Evolutionary conservation across 2,888 invertebrate genomes (phyloP).

Genomic region (Xanthorhoe designata): DNA sequence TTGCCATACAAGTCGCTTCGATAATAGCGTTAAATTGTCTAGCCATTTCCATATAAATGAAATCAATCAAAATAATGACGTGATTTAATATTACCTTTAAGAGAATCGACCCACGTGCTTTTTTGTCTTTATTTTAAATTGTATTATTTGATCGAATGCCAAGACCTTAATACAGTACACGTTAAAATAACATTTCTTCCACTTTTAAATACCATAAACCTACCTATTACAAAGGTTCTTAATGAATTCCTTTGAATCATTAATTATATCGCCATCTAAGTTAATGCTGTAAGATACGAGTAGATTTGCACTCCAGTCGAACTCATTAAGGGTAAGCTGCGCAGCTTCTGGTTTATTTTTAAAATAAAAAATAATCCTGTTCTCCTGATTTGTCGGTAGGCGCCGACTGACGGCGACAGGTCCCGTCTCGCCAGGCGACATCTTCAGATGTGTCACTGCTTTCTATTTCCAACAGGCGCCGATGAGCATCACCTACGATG

Average conservation of each 20-base stretch:
- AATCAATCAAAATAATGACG: constrained; percentile 37
- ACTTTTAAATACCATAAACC: neutral
- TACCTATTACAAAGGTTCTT: neutral
- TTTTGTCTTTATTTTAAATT: constrained; percentile 31
- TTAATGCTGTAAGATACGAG: constrained; percentile 7
- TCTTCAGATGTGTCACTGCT: constrained; percentile 71
- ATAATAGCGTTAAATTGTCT: constrained; percentile 41
- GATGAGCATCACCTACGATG: constrained; percentile 58
- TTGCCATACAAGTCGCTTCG: constrained; percentile 35
- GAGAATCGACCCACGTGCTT: constrained; percentile 34
- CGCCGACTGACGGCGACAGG: constrained; percentile 48
- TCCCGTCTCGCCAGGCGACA: constrained; percentile 58
- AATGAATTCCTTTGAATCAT: constrained; percentile 6
- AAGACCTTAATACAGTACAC: neutral
- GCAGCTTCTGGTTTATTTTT: constrained; percentile 38
- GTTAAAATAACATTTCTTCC: neutral
- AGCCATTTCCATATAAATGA: constrained; percentile 36
- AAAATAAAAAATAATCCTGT: constrained; percentile 38
- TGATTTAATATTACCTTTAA: constrained; percentile 36
- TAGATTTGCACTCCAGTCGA: constrained; percentile 10
- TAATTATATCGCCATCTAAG: neutral
- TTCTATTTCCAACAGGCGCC: constrained; percentile 78
- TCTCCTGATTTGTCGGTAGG: constrained; percentile 42
- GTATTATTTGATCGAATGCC: constrained; percentile 17
- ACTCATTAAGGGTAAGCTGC: constrained; percentile 17